A percentile compares a stretch with the other conserved stretches of the same genome.
phyloP scores from a whole-genome alignment of 92 coral and sea anemone species.

The Pocillopora grandis region DNA sequence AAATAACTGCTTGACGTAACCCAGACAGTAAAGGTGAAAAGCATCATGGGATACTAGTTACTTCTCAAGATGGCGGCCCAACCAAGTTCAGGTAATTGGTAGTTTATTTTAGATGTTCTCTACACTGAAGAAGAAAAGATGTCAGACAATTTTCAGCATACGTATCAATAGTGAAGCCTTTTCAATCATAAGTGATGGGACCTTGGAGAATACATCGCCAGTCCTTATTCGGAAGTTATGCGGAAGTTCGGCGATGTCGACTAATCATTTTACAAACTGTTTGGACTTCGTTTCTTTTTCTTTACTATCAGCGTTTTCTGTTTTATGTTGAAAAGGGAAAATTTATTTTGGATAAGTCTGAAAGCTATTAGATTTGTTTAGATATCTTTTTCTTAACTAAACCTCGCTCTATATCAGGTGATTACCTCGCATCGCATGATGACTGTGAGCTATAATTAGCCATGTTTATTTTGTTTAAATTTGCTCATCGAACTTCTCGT shows the following conservation, averaged over 20 bases:
- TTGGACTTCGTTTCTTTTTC: not conserved
- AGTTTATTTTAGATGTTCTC: not conserved
- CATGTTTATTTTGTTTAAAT: too few species aligned
- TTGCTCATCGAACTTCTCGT: too few species aligned
- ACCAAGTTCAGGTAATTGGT: conserved; percentile 9
- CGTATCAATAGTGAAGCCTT: not conserved
- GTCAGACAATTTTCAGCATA: not conserved
- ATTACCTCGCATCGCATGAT: too few species aligned
- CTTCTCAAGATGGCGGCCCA: conserved; percentile 39
- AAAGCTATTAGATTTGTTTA: not conserved
- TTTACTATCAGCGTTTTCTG: not conserved
- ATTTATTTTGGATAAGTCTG: too few species aligned
- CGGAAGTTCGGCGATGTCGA: not conserved
- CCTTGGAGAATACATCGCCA: not conserved
- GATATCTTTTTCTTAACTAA: not conserved
- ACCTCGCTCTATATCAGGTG: not conserved
- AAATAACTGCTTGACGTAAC: not conserved
- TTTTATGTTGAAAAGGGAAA: too few species aligned
- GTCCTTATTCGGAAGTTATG: too few species aligned
- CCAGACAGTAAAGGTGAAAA: not conserved
- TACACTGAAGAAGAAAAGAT: not conserved
- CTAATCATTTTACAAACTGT: not conserved
- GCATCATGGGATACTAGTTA: conserved; percentile 17
- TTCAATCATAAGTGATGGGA: not conserved
- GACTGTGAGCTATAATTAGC: too few species aligned